Conservation (phyloP, 2,113 vertebrate species). For the Campylomormyrus tamandua region DNA sequence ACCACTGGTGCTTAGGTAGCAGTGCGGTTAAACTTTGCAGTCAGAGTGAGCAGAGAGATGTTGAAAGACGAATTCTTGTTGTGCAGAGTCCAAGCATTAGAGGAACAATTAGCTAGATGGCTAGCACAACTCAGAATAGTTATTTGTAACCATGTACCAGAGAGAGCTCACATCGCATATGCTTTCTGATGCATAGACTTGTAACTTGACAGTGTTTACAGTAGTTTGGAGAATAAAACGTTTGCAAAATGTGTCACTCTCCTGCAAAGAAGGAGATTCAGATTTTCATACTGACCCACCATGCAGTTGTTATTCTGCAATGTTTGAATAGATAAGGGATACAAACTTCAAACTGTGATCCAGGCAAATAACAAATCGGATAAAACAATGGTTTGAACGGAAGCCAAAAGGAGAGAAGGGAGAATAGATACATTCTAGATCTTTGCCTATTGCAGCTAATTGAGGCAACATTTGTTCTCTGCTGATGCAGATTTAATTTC, state of each 20-base stretch:
- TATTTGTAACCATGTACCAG: constrained; percentile 25
- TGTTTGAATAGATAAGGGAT: constrained; percentile 9
- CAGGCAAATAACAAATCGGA: not conserved
- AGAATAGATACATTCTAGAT: not conserved
- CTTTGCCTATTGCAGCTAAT: constrained; percentile 4
- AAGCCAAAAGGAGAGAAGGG: constrained; percentile 3
- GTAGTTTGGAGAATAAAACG: constrained; percentile 10
- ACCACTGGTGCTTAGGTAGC: not conserved
- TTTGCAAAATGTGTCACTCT: constrained; percentile 5
- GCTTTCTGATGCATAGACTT: not conserved
- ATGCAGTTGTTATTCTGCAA: not conserved
- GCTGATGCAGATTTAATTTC: constrained; percentile 7
- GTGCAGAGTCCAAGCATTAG: not conserved
- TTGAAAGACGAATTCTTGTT: not conserved
- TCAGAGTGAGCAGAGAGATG: not conserved
- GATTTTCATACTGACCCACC: not conserved
- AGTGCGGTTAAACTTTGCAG: not conserved
- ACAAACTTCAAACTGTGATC: constrained; percentile 2
- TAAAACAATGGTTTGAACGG: not conserved
- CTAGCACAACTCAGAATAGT: constrained; percentile 17
- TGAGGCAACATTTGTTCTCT: constrained; percentile 7
- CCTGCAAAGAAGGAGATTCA: not conserved
- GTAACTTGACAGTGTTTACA: constrained; percentile 19
- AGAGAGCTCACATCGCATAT: constrained; percentile 25
- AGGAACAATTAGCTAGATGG: not conserved